phyloP scores from a whole-genome alignment of 2,113 vertebrate genomes.

The Spea bombifrons region DNA sequence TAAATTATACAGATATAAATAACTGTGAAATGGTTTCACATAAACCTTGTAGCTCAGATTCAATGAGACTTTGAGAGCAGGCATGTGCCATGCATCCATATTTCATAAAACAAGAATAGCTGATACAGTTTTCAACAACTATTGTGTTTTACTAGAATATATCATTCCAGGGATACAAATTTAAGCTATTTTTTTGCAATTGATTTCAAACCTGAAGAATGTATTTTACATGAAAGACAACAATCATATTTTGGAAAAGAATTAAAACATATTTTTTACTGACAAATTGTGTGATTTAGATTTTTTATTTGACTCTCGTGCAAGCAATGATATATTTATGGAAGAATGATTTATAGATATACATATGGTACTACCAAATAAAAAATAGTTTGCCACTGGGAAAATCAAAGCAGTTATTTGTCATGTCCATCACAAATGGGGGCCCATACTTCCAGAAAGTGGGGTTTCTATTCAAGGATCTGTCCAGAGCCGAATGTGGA shows the following conservation, averaged over 20 bases:
- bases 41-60: too few species aligned
- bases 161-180: neutral
- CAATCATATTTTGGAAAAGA: slow-evolving; percentile 10
- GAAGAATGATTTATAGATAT: too few species aligned
- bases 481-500: too few species aligned
- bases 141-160: neutral
- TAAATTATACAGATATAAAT: slow-evolving; percentile 23
- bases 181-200: neutral
- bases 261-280: slow-evolving; percentile 21
- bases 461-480: too few species aligned
- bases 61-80: neutral
- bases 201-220: slow-evolving; percentile 1
- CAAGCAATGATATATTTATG: too few species aligned
- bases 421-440: too few species aligned
- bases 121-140: neutral
- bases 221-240: slow-evolving; percentile 31
- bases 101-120: slow-evolving; percentile 21
- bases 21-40: slow-evolving; percentile 44
- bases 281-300: neutral
- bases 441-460: too few species aligned
- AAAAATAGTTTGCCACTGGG: too few species aligned
- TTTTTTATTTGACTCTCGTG: too few species aligned
- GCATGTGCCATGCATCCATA: neutral
- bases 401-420: too few species aligned
- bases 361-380: too few species aligned